phyloP scores from a whole-genome alignment of 64 coral and sea anemone species.

The Anthopleura sola region DNA sequence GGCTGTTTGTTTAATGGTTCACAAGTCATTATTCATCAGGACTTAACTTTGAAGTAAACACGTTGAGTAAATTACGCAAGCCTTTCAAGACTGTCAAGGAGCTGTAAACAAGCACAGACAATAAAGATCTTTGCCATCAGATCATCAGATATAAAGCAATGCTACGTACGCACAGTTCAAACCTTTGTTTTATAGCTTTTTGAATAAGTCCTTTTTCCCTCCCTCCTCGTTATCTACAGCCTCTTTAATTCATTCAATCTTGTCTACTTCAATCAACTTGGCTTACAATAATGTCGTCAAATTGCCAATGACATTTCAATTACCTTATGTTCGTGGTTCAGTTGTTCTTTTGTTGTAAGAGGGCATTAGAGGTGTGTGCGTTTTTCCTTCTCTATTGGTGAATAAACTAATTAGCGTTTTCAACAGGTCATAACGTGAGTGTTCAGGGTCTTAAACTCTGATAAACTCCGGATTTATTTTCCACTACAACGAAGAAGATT shows the following conservation, averaged over 20 bases:
- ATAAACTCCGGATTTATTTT: neutral
- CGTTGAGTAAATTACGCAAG: neutral
- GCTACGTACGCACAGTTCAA: neutral
- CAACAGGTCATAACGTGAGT: neutral
- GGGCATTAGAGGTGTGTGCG: neutral
- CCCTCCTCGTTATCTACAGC: neutral
- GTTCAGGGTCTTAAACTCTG: neutral
- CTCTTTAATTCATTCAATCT: neutral
- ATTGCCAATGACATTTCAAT: constrained; percentile 11
- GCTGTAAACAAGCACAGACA: constrained; percentile 3
- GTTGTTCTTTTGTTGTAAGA: neutral
- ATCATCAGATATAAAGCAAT: neutral
- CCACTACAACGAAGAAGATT: neutral
- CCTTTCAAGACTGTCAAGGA: neutral
- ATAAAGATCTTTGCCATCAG: neutral
- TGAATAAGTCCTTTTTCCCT: neutral
- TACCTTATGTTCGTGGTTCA: neutral
- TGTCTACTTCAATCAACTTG: neutral
- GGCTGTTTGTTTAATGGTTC: no score
- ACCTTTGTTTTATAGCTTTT: constrained; percentile 5
- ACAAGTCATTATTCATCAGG: no score
- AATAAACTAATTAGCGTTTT: neutral
- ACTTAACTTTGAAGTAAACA: no score
- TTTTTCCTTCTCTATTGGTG: neutral
- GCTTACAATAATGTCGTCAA: neutral